Conservation (phyloP, 2,797 vertebrate genomes). For the Adrianichthys oophorus region DNA sequence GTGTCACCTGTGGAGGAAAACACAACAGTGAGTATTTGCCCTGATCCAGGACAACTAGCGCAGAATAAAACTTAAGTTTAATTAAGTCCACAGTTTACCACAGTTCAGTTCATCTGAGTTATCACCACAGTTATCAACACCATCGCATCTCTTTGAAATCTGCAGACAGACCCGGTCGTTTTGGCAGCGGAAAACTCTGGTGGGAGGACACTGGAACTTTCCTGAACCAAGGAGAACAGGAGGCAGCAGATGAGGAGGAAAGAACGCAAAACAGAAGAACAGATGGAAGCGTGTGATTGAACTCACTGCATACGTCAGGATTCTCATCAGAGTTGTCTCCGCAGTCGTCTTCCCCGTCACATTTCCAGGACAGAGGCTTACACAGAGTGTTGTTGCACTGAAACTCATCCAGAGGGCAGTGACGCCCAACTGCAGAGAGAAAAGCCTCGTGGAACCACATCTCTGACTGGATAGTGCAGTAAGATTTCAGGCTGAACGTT, state of each 20-base stretch:
- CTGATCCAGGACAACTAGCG: background rate
- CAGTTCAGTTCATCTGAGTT: conserved; percentile 89
- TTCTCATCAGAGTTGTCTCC: conserved; percentile 96
- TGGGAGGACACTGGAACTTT: conserved; percentile 92
- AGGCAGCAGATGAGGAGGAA: too few species aligned
- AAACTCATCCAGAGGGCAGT: conserved; percentile 92
- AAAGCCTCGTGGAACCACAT: too few species aligned
- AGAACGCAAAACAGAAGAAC: background rate
- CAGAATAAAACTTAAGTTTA: background rate
- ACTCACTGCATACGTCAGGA: conserved; percentile 89
- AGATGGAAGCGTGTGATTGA: background rate
- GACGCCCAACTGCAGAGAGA: conserved; percentile 72
- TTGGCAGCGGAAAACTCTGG: conserved; percentile 91
- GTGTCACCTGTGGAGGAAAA: conserved; percentile 52
- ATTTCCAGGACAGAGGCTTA: conserved; percentile 94
- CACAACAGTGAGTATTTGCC: background rate
- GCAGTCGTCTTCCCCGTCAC: conserved; percentile 95
- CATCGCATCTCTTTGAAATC: conserved; percentile 87
- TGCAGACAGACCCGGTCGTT: conserved; percentile 93
- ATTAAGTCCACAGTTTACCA: conserved; percentile 74
- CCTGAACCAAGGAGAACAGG: conserved; percentile 50
- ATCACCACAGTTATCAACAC: conserved; percentile 91
- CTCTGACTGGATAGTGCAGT: too few species aligned
- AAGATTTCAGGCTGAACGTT: background rate
- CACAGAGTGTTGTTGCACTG: conserved; percentile 98